phyloP scores from a whole-genome alignment of 1,140 invertebrate species.

The Papilio machaon region DNA sequence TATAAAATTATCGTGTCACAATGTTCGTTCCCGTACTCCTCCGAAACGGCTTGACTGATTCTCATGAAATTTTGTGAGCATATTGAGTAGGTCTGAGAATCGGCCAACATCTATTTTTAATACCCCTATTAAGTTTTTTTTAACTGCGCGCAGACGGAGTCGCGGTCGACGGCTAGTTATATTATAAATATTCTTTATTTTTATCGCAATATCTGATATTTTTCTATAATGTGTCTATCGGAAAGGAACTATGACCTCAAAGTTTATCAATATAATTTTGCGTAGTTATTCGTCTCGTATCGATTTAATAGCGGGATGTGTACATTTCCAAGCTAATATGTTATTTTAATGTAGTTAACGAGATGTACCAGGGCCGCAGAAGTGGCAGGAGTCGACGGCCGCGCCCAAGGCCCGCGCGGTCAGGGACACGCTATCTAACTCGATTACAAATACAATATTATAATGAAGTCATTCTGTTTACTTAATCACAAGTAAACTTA shows the following conservation, averaged over 20 bases:
- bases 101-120: too few species aligned
- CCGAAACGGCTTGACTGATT: too few species aligned
- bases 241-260: not conserved
- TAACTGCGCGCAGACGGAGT: too few species aligned
- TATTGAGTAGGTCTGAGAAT: too few species aligned
- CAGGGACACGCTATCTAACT: conserved; percentile 74
- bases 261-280: conserved; percentile 15
- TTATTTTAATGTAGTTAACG: conserved; percentile 39
- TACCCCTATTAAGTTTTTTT: too few species aligned
- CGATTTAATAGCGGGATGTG: conserved; percentile 33
- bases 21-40: too few species aligned
- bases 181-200: not conserved
- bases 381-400: conserved; percentile 65
- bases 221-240: not conserved
- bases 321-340: conserved; percentile 28
- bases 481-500: conserved; percentile 33
- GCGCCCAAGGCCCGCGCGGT: conserved; percentile 72
- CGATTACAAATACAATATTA: conserved; percentile 54
- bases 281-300: conserved; percentile 10
- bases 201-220: not conserved
- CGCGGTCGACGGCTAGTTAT: too few species aligned
- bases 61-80: too few species aligned
- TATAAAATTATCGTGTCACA: too few species aligned
- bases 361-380: conserved; percentile 53
- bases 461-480: conserved; percentile 41